Evolutionary conservation across 1,140 invertebrate species (phyloP).

Genomic region (Melanaphis sacchari): DNA sequence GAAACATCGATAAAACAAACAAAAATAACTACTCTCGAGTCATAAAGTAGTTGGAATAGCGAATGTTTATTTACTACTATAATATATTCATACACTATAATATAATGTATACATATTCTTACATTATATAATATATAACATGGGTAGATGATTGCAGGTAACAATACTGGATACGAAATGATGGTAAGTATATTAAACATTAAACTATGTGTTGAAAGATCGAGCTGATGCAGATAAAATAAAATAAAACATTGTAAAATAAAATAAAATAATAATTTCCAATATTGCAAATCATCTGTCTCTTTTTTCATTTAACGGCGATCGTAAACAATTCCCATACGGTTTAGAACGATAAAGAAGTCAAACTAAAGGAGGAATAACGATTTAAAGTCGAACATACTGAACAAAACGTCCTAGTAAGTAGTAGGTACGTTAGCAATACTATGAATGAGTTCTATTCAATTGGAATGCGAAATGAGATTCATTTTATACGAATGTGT

Average conservation of each 20-base stretch:
- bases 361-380: slow-evolving; percentile 5
- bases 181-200: neutral
- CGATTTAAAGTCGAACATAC: slow-evolving; percentile 12
- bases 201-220: neutral
- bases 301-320: neutral
- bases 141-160: neutral
- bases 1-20: neutral
- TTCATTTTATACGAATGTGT: slow-evolving; percentile 31
- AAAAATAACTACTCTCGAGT: neutral
- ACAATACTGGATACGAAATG: neutral
- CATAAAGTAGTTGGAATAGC: neutral
- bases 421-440: slow-evolving; percentile 2
- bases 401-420: slow-evolving; percentile 22
- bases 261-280: neutral
- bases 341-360: slow-evolving; percentile 1
- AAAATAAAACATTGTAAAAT: neutral
- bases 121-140: neutral
- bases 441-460: slow-evolving; percentile 22
- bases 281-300: neutral
- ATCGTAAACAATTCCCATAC: neutral
- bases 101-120: neutral
- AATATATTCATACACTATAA: neutral
- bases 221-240: neutral
- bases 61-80: neutral
- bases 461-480: slow-evolving; percentile 50